These are phyloP conservation scores for Pogona vitticeps DNA, from an alignment of 2,113 vertebrate genomes.

Conservation along the genomic window DNA sequence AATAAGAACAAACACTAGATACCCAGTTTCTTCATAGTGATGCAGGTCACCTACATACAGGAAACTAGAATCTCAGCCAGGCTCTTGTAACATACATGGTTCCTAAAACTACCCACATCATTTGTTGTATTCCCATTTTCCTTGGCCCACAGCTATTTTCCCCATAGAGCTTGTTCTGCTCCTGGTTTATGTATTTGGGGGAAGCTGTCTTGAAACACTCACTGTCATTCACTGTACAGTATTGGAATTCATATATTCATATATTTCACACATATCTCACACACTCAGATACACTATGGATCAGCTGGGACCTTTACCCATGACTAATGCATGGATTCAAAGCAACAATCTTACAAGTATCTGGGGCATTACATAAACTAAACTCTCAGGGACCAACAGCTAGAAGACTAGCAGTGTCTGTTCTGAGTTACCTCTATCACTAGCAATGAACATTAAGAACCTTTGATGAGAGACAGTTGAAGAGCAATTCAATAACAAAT, in stretches of 20 bases:
- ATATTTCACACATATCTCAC: background rate
- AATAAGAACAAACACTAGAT: too few relatives aligned
- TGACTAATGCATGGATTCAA: background rate
- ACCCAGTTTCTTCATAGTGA: too few relatives aligned
- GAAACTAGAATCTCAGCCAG: background rate
- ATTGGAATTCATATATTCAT: background rate
- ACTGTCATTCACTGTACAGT: background rate
- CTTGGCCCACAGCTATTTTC: background rate
- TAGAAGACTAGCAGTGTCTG: background rate
- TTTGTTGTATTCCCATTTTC: background rate
- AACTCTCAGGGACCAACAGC: background rate
- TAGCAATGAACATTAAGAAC: background rate
- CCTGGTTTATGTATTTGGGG: background rate
- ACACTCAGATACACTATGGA: too few relatives aligned
- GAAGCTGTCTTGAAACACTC: background rate
- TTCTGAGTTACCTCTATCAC: background rate
- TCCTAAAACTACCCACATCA: background rate
- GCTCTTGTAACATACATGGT: background rate
- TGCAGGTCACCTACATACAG: too few relatives aligned
- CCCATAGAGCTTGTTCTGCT: too few relatives aligned
- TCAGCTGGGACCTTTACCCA: background rate
- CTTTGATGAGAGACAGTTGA: fast-evolving
- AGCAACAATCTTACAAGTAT: background rate
- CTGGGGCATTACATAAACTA: background rate
- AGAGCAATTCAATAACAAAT: background rate